These are phyloP conservation scores for Pao palembangensis DNA, from an alignment of 2,113 vertebrate genomes.

Conservation along the genomic window DNA sequence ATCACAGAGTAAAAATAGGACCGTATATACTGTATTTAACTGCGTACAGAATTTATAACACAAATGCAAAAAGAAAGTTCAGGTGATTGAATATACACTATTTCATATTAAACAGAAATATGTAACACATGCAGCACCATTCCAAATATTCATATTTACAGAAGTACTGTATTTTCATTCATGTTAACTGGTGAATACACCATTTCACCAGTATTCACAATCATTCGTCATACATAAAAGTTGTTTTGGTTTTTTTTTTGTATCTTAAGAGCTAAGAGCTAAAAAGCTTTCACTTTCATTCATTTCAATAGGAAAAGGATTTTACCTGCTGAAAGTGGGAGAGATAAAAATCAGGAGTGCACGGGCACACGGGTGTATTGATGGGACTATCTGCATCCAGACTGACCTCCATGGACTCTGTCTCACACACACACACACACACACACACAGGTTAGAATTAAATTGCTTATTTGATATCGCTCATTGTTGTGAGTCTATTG, in stretches of 20 bases:
- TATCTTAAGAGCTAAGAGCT: no score
- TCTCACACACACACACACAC: constrained; percentile 20
- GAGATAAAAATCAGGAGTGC: constrained; percentile 84
- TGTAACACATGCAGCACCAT: no score
- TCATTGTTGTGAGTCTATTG: neutral
- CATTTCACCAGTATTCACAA: no score
- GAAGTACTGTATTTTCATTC: no score
- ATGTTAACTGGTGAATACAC: no score
- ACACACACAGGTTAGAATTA: neutral
- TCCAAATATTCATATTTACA: no score
- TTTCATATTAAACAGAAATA: no score
- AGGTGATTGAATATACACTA: neutral
- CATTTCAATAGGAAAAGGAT: neutral
- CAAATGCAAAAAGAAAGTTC: neutral
- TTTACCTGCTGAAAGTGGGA: constrained; percentile 81
- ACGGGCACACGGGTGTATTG: constrained; percentile 76
- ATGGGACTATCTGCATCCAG: constrained; percentile 85
- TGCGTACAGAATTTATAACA: no score
- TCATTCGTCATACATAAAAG: no score
- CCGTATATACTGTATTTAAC: neutral
- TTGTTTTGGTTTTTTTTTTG: no score
- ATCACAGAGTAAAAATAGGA: neutral
- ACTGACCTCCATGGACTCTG: constrained; percentile 81
- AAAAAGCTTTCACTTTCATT: neutral
- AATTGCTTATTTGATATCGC: neutral